Evolutionary conservation across 2,888 invertebrate species (phyloP).

Genomic region (Diogma glabrata): DNA sequence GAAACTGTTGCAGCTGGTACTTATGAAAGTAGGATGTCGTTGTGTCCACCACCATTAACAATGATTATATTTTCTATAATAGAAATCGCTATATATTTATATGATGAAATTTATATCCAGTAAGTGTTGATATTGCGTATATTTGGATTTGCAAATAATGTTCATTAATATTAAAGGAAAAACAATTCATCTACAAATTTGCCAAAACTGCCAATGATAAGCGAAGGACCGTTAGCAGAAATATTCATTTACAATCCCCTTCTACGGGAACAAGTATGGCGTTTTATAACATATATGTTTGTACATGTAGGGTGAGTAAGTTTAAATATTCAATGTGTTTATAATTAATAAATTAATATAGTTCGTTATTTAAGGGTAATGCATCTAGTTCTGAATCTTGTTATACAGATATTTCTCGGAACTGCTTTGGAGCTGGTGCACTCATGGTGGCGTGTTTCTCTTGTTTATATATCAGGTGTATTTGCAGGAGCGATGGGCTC

Average conservation of each 20-base stretch:
- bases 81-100: constrained; percentile 64
- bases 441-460: constrained; percentile 81
- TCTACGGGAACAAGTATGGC: constrained; percentile 79
- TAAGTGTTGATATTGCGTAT: constrained; percentile 26
- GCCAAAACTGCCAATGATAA: background rate
- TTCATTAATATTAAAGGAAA: constrained; percentile 29
- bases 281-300: constrained; percentile 91
- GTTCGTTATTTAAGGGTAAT: too few relatives aligned
- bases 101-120: constrained; percentile 35
- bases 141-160: constrained; percentile 19
- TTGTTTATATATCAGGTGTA: constrained; percentile 76
- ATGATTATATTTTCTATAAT: constrained; percentile 82
- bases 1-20: constrained; percentile 67
- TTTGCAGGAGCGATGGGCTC: constrained; percentile 75
- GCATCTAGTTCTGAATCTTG: constrained; percentile 81
- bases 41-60: constrained; percentile 84
- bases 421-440: constrained; percentile 95
- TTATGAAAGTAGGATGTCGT: constrained; percentile 85
- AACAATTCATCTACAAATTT: background rate
- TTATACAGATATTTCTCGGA: constrained; percentile 87
- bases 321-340: constrained; percentile 5
- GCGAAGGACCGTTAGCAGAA: constrained; percentile 64
- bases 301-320: constrained; percentile 73
- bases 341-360: background rate
- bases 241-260: constrained; percentile 82